These are phyloP conservation scores for Nothura maculosa DNA, from an alignment of 2,797 vertebrate genomes.

Conservation along the genomic window DNA sequence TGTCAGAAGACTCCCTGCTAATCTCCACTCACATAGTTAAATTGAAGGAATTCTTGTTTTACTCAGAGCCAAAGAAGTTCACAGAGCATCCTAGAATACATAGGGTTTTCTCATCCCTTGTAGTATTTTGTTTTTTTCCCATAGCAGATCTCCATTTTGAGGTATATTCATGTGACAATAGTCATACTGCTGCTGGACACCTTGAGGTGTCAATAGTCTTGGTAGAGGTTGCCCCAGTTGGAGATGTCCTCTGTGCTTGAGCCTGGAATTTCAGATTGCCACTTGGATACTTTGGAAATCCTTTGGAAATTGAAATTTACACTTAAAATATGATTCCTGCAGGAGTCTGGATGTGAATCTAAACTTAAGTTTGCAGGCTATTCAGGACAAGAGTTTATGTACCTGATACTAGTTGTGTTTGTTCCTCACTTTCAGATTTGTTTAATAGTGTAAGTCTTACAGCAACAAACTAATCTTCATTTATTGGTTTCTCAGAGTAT, in stretches of 20 bases:
- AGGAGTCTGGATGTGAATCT: neutral
- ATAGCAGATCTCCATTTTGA: neutral
- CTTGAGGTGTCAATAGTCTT: accelerated
- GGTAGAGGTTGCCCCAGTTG: neutral
- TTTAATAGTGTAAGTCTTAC: neutral
- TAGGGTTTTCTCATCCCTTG: neutral
- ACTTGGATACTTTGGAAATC: neutral
- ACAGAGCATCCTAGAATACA: neutral
- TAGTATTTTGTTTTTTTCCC: neutral
- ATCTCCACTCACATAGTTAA: neutral
- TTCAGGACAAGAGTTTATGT: neutral
- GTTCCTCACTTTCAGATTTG: neutral
- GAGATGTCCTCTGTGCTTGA: neutral
- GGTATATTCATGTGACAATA: neutral
- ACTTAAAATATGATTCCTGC: neutral
- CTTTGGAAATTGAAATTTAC: neutral
- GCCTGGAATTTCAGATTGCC: neutral
- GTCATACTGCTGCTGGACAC: neutral
- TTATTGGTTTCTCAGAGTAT: neutral
- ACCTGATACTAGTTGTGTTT: neutral
- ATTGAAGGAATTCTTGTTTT: neutral
- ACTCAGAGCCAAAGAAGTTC: neutral
- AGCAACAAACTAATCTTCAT: neutral
- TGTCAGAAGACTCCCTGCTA: neutral
- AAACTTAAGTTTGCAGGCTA: neutral